phyloP scores from a whole-genome alignment of 2,113 vertebrate species.

The Odobenus rosmarus region DNA sequence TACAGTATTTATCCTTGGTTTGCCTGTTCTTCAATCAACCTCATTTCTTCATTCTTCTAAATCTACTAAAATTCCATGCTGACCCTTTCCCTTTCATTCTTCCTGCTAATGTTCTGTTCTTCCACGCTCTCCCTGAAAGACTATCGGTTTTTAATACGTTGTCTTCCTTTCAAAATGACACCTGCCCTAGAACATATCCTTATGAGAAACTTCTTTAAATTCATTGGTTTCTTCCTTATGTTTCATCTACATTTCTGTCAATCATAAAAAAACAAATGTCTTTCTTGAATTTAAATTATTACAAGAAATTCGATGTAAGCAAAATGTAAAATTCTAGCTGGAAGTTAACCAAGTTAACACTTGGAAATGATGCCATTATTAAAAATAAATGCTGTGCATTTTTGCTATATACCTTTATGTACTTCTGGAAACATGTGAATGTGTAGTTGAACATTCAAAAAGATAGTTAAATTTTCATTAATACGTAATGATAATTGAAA shows the following conservation, averaged over 20 bases:
- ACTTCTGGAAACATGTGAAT: background rate
- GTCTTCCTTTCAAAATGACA: slow-evolving; percentile 30
- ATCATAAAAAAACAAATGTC: slow-evolving; percentile 1
- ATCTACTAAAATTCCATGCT: background rate
- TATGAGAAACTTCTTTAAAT: slow-evolving; percentile 45
- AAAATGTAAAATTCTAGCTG: slow-evolving; percentile 47
- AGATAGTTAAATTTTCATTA: background rate
- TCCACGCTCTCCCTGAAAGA: background rate
- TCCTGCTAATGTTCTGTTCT: background rate
- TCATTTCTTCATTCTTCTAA: background rate
- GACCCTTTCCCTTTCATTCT: background rate
- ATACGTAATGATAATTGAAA: background rate
- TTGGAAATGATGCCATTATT: background rate
- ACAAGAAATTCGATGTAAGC: slow-evolving; percentile 10
- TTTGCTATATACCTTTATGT: background rate
- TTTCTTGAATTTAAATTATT: slow-evolving; percentile 61
- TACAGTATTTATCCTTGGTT: background rate
- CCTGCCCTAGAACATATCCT: slow-evolving; percentile 7
- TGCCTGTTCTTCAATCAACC: background rate
- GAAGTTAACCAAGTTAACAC: background rate
- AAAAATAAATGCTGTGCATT: background rate
- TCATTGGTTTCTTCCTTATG: background rate
- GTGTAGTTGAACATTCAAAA: background rate
- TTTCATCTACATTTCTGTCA: slow-evolving; percentile 26
- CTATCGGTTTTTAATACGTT: background rate